Conservation (phyloP, 2,113 vertebrate species). For the Vulpes ferrilata region DNA sequence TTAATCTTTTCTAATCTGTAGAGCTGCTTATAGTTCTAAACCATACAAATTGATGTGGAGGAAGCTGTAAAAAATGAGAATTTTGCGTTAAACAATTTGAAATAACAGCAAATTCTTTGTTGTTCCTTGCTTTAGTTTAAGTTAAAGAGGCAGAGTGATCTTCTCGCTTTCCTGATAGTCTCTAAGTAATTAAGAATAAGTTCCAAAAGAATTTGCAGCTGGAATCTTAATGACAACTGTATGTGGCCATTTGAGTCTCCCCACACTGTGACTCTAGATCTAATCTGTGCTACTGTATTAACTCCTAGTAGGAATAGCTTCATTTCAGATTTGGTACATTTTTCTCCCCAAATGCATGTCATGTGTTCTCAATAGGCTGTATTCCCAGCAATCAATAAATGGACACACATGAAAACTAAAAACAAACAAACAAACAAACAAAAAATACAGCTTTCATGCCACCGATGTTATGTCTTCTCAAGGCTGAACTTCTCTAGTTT, state of each 20-base stretch:
- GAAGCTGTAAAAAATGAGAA: not conserved
- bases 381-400: conserved; percentile 85
- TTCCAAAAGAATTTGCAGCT: conserved; percentile 2
- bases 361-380: conserved; percentile 51
- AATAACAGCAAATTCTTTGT: not conserved
- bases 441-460: not conserved
- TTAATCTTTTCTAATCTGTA: conserved; percentile 6
- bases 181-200: conserved; percentile 23
- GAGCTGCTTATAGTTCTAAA: conserved; percentile 28
- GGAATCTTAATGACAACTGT: not conserved
- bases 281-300: not conserved
- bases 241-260: not conserved
- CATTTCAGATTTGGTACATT: conserved; percentile 40
- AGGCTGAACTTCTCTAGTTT: not conserved
- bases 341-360: conserved; percentile 79
- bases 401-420: not conserved
- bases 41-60: not conserved
- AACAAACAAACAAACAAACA: not conserved
- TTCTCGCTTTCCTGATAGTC: not conserved
- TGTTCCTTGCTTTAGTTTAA: not conserved
- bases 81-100: not conserved
- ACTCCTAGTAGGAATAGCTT: conserved; percentile 28
- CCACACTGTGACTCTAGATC: not conserved
- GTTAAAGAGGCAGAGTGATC: not conserved
- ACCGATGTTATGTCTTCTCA: not conserved